A percentile compares a stretch with the other conserved stretches of the same genome.
Evolutionary conservation across 1,140 invertebrate species (phyloP).

Genomic region (Lordiphosa stackelbergi): DNA sequence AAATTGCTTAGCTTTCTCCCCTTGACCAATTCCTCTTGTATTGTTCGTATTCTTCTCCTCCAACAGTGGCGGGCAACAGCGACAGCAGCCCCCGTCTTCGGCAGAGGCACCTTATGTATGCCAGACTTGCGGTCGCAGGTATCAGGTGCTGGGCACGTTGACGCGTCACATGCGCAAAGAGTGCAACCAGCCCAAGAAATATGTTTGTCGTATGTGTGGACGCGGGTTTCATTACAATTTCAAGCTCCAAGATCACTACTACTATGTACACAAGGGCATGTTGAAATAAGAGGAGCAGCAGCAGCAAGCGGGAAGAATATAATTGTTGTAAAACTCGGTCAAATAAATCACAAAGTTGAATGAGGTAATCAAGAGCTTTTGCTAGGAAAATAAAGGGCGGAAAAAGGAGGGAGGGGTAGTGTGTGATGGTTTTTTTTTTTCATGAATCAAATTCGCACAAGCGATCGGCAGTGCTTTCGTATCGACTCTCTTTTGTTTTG

Average conservation of each 20-base stretch:
- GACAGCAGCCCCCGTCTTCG: constrained; percentile 3
- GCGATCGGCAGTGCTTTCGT: too few relatives aligned
- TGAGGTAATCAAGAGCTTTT: too few relatives aligned
- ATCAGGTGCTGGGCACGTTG: constrained; percentile 79
- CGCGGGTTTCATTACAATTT: constrained; percentile 78
- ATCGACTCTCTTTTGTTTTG: too few relatives aligned
- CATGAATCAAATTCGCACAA: too few relatives aligned
- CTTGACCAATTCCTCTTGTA: background rate
- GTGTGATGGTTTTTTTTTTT: too few relatives aligned
- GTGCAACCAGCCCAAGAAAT: constrained; percentile 79
- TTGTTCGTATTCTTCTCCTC: constrained; percentile 8
- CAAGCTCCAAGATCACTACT: constrained; percentile 76
- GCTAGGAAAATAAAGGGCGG: too few relatives aligned
- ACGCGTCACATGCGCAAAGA: constrained; percentile 79
- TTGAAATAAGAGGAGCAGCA: constrained; percentile 33
- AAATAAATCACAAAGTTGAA: too few relatives aligned
- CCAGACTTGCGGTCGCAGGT: constrained; percentile 79
- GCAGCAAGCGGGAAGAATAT: background rate
- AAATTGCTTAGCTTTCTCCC: constrained; percentile 27
- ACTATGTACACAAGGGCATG: constrained; percentile 61
- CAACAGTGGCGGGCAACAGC: constrained; percentile 7
- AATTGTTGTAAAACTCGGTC: background rate
- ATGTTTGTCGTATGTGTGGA: constrained; percentile 76
- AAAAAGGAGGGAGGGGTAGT: too few relatives aligned
- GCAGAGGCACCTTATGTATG: constrained; percentile 77